Evolutionary conservation across 2,888 invertebrate species (phyloP), one percentile per base, ranked within the genome.

Genomic region (Parascotia fuliginaria): DNA sequence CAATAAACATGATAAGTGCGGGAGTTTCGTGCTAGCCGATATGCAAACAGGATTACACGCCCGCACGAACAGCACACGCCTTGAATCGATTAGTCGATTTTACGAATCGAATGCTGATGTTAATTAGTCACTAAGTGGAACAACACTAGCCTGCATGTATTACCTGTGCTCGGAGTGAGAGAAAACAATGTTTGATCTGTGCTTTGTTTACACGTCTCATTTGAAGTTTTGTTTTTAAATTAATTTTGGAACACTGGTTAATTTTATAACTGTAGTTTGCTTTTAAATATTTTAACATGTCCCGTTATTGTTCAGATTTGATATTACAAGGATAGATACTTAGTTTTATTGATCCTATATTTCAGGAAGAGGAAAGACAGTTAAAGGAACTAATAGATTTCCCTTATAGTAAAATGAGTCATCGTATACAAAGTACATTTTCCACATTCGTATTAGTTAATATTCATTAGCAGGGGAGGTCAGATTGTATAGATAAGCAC

Each of bases 1-100:
- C 92, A 91, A 92, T 92, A 92, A 90, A 89, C 90, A 88, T 89
- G 89, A 91, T 91, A 91, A 90, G 90, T 89, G 89, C 85, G 78
- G 80, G 83, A 83, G 83, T 86, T 86, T 85, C 89, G 89, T 91
- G 89, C 86, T 62, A 54, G 75, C 77, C 84, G 89, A 88, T 89
- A 91, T 90, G 90, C 90, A 90, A 91, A 90, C 88, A 82, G 85
- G 84, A 84, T 84, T 85, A 83, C 84, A 77, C 80, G 75, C 70
- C 78, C 64, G 70, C 72, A 72, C 72, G 81, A 86, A 89, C 87
- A 81, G 75, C 76, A 77, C 72, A 66, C 71, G 71, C 77, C 73
- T 74, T 69, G 69, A 65, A 75, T 75, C 74, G 70, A 69, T 75
- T 72, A 67, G 60, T 67, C 70, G 76, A 75, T 75, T 68, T 68